Percentiles rank a stretch among this genome's conserved stretches.
Conservation (phyloP, 2,888 invertebrate genomes). For the Tricholauxania praeusta region DNA sequence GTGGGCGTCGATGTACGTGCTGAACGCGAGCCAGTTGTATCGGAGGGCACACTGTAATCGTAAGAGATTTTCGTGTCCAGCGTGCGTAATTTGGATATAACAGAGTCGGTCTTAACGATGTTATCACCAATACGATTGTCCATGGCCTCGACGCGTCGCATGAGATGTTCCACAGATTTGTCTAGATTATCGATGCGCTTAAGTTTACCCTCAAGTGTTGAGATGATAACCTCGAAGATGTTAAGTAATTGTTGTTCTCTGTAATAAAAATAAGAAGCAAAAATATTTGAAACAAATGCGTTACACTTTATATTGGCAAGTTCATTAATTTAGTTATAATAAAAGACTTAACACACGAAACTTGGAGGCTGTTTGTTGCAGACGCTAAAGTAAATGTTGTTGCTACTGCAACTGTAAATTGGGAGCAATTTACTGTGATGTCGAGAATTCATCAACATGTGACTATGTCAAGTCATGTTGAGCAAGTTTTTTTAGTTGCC, state of each 20-base stretch:
- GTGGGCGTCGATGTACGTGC: conserved; percentile 50
- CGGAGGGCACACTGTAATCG: conserved; percentile 40
- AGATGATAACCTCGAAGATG: conserved; percentile 90
- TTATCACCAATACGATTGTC: conserved; percentile 86
- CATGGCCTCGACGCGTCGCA: conserved; percentile 85
- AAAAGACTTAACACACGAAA: too few relatives aligned
- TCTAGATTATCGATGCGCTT: conserved; percentile 90
- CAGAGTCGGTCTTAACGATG: conserved; percentile 86
- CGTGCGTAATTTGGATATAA: conserved; percentile 81
- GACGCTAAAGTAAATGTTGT: too few relatives aligned
- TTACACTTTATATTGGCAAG: too few relatives aligned
- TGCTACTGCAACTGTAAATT: too few relatives aligned
- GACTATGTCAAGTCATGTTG: too few relatives aligned
- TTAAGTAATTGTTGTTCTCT: conserved; percentile 90
- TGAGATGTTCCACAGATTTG: conserved; percentile 87
- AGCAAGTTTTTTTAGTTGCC: too few relatives aligned
- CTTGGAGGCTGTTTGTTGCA: too few relatives aligned
- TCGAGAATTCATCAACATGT: too few relatives aligned
- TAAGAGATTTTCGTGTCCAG: conserved; percentile 80
- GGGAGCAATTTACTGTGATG: too few relatives aligned
- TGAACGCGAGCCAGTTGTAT: conserved; percentile 49
- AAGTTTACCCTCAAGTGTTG: conserved; percentile 87
- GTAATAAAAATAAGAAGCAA: conserved; percentile 53
- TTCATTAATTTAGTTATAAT: too few relatives aligned
- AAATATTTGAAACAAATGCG: not conserved